Conservation (phyloP, 2,113 vertebrate genomes). For the Chiloscyllium plagiosum region DNA sequence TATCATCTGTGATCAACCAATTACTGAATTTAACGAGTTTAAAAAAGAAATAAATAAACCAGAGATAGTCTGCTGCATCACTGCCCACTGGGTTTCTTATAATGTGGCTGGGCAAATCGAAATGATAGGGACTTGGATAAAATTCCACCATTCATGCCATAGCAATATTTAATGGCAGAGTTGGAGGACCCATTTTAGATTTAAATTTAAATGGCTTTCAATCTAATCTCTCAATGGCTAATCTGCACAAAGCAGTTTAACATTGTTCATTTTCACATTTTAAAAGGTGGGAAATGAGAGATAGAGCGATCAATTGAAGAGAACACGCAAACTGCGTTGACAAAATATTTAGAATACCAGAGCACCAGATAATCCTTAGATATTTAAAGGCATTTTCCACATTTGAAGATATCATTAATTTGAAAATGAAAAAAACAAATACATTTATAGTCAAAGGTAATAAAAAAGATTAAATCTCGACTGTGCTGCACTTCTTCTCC, state of each 20-base stretch:
- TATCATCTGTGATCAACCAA: too few species aligned
- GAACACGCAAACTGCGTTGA: background rate
- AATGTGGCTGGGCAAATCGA: too few species aligned
- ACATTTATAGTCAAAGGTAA: too few species aligned
- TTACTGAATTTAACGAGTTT: too few species aligned
- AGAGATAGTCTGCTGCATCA: too few species aligned
- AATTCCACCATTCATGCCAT: background rate
- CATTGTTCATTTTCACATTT: background rate
- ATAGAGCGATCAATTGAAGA: background rate
- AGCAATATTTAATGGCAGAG: background rate
- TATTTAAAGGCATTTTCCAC: background rate
- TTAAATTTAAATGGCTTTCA: background rate
- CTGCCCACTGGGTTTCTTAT: too few species aligned
- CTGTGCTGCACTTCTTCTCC: too few species aligned
- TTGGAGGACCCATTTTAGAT: background rate
- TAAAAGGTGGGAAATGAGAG: too few species aligned
- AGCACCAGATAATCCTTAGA: background rate
- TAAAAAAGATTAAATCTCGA: too few species aligned
- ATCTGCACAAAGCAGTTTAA: background rate
- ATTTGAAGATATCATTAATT: background rate
- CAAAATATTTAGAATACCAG: background rate
- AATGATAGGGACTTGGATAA: background rate
- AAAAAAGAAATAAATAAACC: too few species aligned
- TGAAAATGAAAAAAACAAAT: background rate
- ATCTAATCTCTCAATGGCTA: background rate